Percentiles rank a stretch among this genome's conserved stretches.
phyloP scores from a whole-genome alignment of 1,140 invertebrate species.

The Conus betulinus region DNA sequence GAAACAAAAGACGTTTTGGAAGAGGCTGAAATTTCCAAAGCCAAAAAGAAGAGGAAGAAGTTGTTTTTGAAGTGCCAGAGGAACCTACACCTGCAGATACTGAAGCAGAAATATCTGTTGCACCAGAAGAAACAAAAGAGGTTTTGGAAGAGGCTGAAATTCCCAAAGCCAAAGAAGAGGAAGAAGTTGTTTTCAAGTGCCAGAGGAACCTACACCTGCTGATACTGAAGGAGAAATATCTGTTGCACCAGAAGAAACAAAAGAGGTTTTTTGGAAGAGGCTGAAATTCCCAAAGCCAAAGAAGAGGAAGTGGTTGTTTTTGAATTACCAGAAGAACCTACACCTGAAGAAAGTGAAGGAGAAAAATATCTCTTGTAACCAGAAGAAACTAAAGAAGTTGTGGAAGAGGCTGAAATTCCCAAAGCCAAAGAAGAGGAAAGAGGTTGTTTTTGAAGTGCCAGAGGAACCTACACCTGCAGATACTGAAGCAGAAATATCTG shows the following conservation, averaged over 20 bases:
- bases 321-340: constrained; percentile 40
- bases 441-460: constrained; percentile 28
- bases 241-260: not conserved
- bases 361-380: constrained; percentile 29
- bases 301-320: constrained; percentile 22
- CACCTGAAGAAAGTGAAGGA: constrained; percentile 38
- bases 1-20: constrained; percentile 20
- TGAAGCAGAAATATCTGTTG: constrained; percentile 29
- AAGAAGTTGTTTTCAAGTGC: constrained; percentile 36
- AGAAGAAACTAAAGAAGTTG: constrained; percentile 23
- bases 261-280: not conserved
- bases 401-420: not conserved
- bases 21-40: not conserved
- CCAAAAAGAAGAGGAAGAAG: constrained; percentile 30
- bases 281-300: not conserved
- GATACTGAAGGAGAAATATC: constrained; percentile 42
- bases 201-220: constrained; percentile 22
- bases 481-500: not conserved
- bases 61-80: constrained; percentile 45
- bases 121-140: not conserved
- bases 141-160: constrained; percentile 43
- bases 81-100: constrained; percentile 37
- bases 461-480: constrained; percentile 5
- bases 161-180: constrained; percentile 37
- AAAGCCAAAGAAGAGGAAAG: constrained; percentile 24